phyloP scores from a whole-genome alignment of 2,113 vertebrate species.

The Lepus timidus region DNA sequence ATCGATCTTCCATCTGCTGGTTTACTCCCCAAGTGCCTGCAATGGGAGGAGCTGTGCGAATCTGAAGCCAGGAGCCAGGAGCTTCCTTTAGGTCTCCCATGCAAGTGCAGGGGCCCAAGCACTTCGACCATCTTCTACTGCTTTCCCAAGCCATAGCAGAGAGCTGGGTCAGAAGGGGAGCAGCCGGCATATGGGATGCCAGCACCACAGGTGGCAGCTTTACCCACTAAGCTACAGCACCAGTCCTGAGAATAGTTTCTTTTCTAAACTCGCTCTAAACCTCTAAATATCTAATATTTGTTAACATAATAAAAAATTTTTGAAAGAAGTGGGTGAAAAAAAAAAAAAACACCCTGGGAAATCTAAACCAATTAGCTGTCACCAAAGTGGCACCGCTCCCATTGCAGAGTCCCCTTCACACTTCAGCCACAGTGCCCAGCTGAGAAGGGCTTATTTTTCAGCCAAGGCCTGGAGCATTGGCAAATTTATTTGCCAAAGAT shows the following conservation, averaged over 20 bases:
- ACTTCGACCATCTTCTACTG: too few relatives aligned
- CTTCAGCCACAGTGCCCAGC: background rate
- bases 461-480: background rate
- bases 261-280: background rate
- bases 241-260: background rate
- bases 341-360: background rate
- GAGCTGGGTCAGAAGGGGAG: too few relatives aligned
- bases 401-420: background rate
- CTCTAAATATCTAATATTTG: background rate
- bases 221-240: background rate
- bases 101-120: too few relatives aligned
- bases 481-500: background rate
- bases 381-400: background rate
- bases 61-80: too few relatives aligned
- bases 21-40: too few relatives aligned
- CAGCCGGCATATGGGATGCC: too few relatives aligned
- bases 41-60: too few relatives aligned
- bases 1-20: too few relatives aligned
- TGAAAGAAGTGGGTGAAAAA: background rate
- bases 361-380: background rate
- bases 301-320: background rate
- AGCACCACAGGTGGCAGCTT: too few relatives aligned
- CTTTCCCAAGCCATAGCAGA: too few relatives aligned
- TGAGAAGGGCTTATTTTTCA: background rate
- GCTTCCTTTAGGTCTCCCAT: too few relatives aligned